These are phyloP conservation scores for Tenualosa ilisha DNA, from an alignment of 2,797 vertebrate genomes.

Conservation along the genomic window DNA sequence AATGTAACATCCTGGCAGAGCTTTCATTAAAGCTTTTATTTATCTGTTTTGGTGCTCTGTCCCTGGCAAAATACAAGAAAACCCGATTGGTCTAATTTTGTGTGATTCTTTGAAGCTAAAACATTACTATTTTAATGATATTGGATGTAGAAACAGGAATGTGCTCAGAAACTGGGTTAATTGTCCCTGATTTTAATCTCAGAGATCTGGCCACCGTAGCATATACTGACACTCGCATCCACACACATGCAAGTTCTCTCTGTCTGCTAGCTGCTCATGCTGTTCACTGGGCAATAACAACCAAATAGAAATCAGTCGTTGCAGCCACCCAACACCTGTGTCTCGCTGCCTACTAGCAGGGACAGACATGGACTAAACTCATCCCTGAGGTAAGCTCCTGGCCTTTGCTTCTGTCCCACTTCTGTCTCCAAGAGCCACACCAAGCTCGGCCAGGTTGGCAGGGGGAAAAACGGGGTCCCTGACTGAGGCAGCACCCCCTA, in stretches of 20 bases:
- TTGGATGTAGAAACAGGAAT: too few relatives aligned
- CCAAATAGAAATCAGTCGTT: background rate
- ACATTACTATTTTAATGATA: too few relatives aligned
- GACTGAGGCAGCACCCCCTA: slow-evolving; percentile 13
- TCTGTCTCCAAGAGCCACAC: slow-evolving; percentile 38
- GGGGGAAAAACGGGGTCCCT: slow-evolving; percentile 34
- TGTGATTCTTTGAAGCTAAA: too few relatives aligned
- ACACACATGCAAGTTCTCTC: background rate
- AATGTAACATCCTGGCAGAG: too few relatives aligned
- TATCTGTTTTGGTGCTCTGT: too few relatives aligned
- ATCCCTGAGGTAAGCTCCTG: slow-evolving; percentile 25
- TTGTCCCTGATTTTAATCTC: too few relatives aligned
- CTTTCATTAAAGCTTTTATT: too few relatives aligned
- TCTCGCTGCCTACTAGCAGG: background rate
- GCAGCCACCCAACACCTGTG: background rate
- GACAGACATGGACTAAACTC: background rate
- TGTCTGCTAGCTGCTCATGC: background rate
- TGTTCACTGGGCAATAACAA: background rate
- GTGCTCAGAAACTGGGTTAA: too few relatives aligned
- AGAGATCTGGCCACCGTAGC: too few relatives aligned
- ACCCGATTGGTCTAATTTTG: too few relatives aligned
- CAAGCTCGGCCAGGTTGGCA: slow-evolving; percentile 14
- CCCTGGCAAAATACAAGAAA: too few relatives aligned
- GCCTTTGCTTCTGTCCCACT: slow-evolving; percentile 41
- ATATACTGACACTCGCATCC: too few relatives aligned